These are phyloP conservation scores for Adelphocoris suturalis DNA, from an alignment of 2,888 invertebrate genomes.

Conservation along the genomic window DNA sequence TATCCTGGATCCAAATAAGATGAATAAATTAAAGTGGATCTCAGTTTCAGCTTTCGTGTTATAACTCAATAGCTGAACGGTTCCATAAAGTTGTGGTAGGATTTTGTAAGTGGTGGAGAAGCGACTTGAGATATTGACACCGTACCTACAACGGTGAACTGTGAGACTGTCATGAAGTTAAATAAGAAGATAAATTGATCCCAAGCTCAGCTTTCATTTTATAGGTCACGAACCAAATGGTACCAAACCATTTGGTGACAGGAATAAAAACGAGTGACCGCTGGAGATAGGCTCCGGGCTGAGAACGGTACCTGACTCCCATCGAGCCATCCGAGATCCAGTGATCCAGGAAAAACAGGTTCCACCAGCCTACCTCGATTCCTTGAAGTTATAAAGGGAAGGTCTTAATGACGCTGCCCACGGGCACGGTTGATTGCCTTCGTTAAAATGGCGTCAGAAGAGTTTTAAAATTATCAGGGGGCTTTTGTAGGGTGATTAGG, in stretches of 20 bases:
- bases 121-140: too few relatives aligned
- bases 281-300: not conserved
- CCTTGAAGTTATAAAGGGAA: slow-evolving; percentile 8
- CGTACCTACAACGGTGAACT: too few relatives aligned
- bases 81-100: too few relatives aligned
- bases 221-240: slow-evolving; percentile 1
- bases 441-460: slow-evolving; percentile 13
- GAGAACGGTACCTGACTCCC: slow-evolving; percentile 50
- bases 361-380: slow-evolving; percentile 17
- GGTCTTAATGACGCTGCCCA: slow-evolving; percentile 8
- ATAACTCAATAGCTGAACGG: too few relatives aligned
- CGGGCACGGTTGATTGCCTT: slow-evolving; percentile 28
- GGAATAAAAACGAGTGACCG: not conserved
- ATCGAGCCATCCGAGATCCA: not conserved
- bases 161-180: not conserved
- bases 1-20: too few relatives aligned
- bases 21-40: too few relatives aligned
- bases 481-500: not conserved
- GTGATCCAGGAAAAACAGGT: slow-evolving; percentile 24
- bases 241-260: slow-evolving; percentile 14
- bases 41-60: too few relatives aligned
- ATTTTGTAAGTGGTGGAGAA: too few relatives aligned
- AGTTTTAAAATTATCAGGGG: not conserved
- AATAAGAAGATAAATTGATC: not conserved
- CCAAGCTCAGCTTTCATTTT: too few relatives aligned